A percentile compares a stretch with the other conserved stretches of the same genome.
phyloP scores from a whole-genome alignment of 1,140 invertebrate species.

The Meteorus sp. region DNA sequence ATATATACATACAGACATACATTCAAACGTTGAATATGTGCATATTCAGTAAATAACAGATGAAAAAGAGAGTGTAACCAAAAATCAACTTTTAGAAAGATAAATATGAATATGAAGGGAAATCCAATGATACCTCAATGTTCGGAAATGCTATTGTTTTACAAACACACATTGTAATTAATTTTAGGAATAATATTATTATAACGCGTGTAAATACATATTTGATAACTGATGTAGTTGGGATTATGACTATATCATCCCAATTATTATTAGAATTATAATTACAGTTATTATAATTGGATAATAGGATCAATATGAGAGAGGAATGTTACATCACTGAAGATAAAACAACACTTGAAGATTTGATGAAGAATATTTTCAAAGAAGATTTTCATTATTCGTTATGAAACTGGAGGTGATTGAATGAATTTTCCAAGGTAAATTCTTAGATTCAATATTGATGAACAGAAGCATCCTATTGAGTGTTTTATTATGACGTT shows the following conservation, averaged over 20 bases:
- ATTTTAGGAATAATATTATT: too few species aligned
- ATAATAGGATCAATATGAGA: constrained; percentile 12
- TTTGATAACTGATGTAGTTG: not conserved
- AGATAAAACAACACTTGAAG: constrained; percentile 22
- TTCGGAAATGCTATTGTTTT: too few species aligned
- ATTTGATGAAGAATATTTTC: constrained; percentile 2
- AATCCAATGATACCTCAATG: too few species aligned
- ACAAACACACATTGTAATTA: too few species aligned
- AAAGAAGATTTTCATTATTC: constrained; percentile 6
- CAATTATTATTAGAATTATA: not conserved
- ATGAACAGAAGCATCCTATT: not conserved
- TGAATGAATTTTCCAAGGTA: not conserved
- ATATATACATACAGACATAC: constrained; percentile 11
- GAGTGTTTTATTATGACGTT: not conserved
- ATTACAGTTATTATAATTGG: constrained; percentile 4
- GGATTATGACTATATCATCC: not conserved
- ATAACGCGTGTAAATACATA: too few species aligned
- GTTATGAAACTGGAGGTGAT: not conserved
- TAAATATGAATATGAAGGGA: too few species aligned
- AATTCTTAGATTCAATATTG: not conserved
- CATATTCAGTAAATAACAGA: too few species aligned
- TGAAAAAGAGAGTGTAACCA: too few species aligned
- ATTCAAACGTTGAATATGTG: too few species aligned
- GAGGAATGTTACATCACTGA: constrained; percentile 1
- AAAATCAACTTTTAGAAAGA: too few species aligned